phyloP scores from a whole-genome alignment of 1,140 invertebrate species.

The Drosophila repleta region DNA sequence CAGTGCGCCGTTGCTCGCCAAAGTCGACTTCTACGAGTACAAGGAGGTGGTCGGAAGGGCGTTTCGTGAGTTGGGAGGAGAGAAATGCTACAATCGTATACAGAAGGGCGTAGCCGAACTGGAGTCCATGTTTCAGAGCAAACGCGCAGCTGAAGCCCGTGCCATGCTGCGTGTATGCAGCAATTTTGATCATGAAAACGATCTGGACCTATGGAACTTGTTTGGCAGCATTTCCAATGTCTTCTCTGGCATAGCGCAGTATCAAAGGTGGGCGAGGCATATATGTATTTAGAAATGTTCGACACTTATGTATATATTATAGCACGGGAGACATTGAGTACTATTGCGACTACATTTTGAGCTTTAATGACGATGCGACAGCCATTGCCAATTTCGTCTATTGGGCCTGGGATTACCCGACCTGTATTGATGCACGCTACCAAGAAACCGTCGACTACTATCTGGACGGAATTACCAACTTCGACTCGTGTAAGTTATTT shows the following conservation, averaged over 20 bases:
- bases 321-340: constrained; percentile 58
- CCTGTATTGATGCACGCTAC: constrained; percentile 66
- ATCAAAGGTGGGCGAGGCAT: constrained; percentile 52
- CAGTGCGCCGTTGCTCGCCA: constrained; percentile 88
- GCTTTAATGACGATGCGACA: constrained; percentile 54
- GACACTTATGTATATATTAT: not conserved
- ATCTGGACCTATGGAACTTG: constrained; percentile 74
- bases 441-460: constrained; percentile 58
- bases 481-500: constrained; percentile 55
- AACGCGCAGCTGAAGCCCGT: constrained; percentile 65
- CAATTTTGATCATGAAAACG: constrained; percentile 70
- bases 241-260: constrained; percentile 70
- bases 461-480: constrained; percentile 41
- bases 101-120: constrained; percentile 85
- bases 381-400: constrained; percentile 72
- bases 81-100: constrained; percentile 84
- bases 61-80: constrained; percentile 64
- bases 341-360: constrained; percentile 60
- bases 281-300: not conserved
- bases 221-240: constrained; percentile 75
- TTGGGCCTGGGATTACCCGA: constrained; percentile 35
- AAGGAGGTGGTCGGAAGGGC: constrained; percentile 60
- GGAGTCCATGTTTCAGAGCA: constrained; percentile 77
- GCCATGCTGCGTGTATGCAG: constrained; percentile 81
- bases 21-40: constrained; percentile 70